Percentiles rank a stretch among this genome's conserved stretches.
Evolutionary conservation across 2,113 vertebrate genomes (phyloP).

Genomic region (Tautogolabrus adspersus): DNA sequence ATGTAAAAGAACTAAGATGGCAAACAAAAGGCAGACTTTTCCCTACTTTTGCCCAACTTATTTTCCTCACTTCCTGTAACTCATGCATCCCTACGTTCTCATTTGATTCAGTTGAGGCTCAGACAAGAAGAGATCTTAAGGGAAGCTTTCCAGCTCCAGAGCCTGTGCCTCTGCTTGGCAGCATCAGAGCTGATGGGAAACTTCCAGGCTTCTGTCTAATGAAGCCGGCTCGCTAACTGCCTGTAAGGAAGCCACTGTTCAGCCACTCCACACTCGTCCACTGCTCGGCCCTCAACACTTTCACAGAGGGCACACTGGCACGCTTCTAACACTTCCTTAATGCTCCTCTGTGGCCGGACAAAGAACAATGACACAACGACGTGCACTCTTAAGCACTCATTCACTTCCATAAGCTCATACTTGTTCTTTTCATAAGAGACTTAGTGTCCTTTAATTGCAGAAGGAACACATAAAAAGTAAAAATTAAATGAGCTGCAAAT

Average conservation of each 20-base stretch:
- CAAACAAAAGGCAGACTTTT: slow-evolving; percentile 80
- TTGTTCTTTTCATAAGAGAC: slow-evolving; percentile 50
- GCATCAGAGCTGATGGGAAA: slow-evolving; percentile 65
- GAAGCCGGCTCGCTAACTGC: slow-evolving; percentile 71
- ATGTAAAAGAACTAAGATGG: slow-evolving; percentile 75
- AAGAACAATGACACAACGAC: slow-evolving; percentile 78
- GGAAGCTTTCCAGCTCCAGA: slow-evolving; percentile 64
- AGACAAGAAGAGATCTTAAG: slow-evolving; percentile 40
- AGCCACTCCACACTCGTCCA: slow-evolving; percentile 71
- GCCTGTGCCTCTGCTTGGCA: slow-evolving; percentile 68
- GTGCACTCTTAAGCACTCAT: slow-evolving; percentile 58
- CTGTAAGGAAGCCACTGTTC: slow-evolving; percentile 79
- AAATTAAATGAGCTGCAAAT: slow-evolving; percentile 32
- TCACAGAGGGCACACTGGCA: slow-evolving; percentile 77
- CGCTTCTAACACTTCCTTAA: slow-evolving; percentile 82
- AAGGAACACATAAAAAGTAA: slow-evolving; percentile 3
- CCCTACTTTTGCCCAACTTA: slow-evolving; percentile 63
- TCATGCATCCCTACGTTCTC: slow-evolving; percentile 52
- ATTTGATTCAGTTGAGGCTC: slow-evolving; percentile 46
- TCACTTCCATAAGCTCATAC: slow-evolving; percentile 62
- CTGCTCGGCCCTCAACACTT: slow-evolving; percentile 75
- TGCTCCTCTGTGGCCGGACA: slow-evolving; percentile 78
- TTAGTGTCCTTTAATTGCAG: slow-evolving; percentile 28
- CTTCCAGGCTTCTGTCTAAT: slow-evolving; percentile 73
- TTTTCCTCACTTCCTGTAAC: slow-evolving; percentile 68